phyloP scores from a whole-genome alignment of 2,888 invertebrate genomes.

The Calliphora vomitoria region DNA sequence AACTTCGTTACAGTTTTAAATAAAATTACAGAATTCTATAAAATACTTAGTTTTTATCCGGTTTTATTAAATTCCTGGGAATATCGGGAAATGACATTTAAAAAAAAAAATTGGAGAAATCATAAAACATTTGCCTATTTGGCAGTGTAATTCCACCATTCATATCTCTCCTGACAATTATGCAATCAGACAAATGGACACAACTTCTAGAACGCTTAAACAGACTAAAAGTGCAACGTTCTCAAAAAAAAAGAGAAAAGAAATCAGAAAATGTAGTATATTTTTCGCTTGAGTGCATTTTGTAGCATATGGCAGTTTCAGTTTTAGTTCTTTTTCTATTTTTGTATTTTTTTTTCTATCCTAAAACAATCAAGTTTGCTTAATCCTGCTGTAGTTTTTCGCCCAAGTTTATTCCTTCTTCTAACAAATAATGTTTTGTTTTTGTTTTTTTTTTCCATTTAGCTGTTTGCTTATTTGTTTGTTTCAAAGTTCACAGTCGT shows the following conservation, averaged over 20 bases:
- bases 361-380: slow-evolving; percentile 47
- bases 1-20: no score
- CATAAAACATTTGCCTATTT: no score
- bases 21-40: no score
- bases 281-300: slow-evolving; percentile 63
- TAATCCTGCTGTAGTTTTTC: slow-evolving; percentile 51
- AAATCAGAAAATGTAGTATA: slow-evolving; percentile 51
- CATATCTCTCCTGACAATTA: background rate
- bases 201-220: background rate
- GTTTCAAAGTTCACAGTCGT: slow-evolving; percentile 67
- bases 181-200: slow-evolving; percentile 35
- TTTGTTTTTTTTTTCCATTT: slow-evolving; percentile 15
- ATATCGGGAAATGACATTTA: no score
- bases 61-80: no score
- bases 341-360: background rate
- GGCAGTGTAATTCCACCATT: background rate
- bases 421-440: slow-evolving; percentile 48
- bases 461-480: slow-evolving; percentile 5
- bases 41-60: no score
- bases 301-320: slow-evolving; percentile 66
- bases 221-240: slow-evolving; percentile 20
- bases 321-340: slow-evolving; percentile 35
- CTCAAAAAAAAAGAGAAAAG: background rate
- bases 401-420: slow-evolving; percentile 38
- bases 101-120: no score